Conservation (phyloP, 2,797 vertebrate genomes). For the Hipposideros larvatus region DNA sequence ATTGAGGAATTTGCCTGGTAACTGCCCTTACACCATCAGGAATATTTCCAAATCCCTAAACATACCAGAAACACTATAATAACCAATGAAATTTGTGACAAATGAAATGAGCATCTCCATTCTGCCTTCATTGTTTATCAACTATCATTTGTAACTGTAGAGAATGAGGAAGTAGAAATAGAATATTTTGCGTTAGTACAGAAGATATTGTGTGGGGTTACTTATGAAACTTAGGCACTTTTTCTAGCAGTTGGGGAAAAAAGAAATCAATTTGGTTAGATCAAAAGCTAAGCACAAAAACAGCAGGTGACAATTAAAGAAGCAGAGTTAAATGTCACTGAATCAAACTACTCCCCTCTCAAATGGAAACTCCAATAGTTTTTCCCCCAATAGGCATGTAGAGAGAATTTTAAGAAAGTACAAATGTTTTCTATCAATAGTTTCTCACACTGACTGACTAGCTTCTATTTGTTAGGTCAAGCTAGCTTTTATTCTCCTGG, state of each 20-base stretch:
- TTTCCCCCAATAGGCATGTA: constrained; percentile 26
- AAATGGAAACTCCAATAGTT: constrained; percentile 63
- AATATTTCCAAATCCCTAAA: background rate
- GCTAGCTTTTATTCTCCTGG: background rate
- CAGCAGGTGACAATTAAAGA: constrained; percentile 69
- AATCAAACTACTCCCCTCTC: constrained; percentile 67
- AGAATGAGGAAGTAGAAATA: background rate
- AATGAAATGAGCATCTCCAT: background rate
- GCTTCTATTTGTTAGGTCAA: constrained; percentile 51
- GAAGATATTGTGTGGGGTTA: background rate
- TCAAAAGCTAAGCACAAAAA: constrained; percentile 60
- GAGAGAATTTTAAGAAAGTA: constrained; percentile 48
- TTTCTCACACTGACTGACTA: constrained; percentile 8
- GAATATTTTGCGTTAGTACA: constrained; percentile 5
- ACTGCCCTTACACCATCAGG: background rate
- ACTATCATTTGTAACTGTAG: constrained; percentile 14
- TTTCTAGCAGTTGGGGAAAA: constrained; percentile 49
- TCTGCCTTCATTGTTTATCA: constrained; percentile 6
- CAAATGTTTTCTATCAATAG: constrained; percentile 43
- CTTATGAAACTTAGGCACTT: background rate
- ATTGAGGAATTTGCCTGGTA: background rate
- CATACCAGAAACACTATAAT: background rate
- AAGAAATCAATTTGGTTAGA: constrained; percentile 43
- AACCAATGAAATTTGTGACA: background rate
- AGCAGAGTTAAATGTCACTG: constrained; percentile 68